These are phyloP conservation scores for Aphaenogaster floridana DNA, from an alignment of 1,140 invertebrate species.

Conservation along the genomic window DNA sequence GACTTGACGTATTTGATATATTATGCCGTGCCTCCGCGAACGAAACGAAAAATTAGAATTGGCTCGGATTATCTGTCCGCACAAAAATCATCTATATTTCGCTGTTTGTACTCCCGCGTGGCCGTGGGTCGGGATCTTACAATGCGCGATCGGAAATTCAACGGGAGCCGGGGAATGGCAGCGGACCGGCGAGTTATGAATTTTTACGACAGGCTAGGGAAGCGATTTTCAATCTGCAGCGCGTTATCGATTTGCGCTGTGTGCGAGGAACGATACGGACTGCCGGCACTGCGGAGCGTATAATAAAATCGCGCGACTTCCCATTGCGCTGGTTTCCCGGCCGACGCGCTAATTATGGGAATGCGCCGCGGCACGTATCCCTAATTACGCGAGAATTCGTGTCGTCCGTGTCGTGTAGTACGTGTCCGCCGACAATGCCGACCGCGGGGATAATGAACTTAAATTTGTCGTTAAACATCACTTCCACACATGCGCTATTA, in stretches of 20 bases:
- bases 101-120: neutral
- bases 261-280: slow-evolving; percentile 8
- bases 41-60: slow-evolving; percentile 13
- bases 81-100: neutral
- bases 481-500: slow-evolving; percentile 15
- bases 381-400: slow-evolving; percentile 60
- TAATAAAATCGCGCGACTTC: slow-evolving; percentile 42
- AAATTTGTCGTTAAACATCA: slow-evolving; percentile 62
- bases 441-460: slow-evolving; percentile 56
- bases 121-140: slow-evolving; percentile 22
- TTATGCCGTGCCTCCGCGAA: neutral
- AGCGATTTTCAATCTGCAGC: slow-evolving; percentile 56
- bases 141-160: slow-evolving; percentile 37
- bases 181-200: slow-evolving; percentile 32
- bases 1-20: slow-evolving; percentile 6
- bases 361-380: slow-evolving; percentile 39
- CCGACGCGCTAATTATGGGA: slow-evolving; percentile 58
- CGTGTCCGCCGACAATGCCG: slow-evolving; percentile 31
- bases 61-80: slow-evolving; percentile 1
- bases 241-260: slow-evolving; percentile 54
- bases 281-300: neutral
- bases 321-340: neutral
- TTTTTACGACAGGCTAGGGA: slow-evolving; percentile 41
- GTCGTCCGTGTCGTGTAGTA: slow-evolving; percentile 47
- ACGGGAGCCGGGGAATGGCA: neutral